A percentile compares a stretch with the other conserved stretches of the same genome.
These are phyloP conservation scores for Chrysochloris asiatica DNA, from an alignment of 2,113 vertebrate genomes.

Conservation along the genomic window DNA sequence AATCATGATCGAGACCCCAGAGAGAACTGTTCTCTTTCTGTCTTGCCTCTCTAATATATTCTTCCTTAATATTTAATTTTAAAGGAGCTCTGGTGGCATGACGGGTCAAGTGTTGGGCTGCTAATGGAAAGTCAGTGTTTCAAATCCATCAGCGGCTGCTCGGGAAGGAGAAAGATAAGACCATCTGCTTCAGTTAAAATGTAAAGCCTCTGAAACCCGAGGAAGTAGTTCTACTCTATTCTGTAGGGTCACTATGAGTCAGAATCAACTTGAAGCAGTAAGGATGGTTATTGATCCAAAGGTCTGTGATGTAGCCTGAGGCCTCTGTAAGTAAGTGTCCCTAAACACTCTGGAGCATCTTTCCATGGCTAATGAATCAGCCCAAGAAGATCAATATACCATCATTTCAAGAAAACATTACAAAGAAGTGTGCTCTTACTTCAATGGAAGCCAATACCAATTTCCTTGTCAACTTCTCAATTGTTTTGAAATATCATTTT, in stretches of 20 bases:
- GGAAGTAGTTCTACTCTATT: no score
- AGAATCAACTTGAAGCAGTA: no score
- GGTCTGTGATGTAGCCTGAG: background rate
- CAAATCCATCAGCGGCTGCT: no score
- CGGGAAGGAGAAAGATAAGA: no score
- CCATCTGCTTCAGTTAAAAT: no score
- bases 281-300: background rate
- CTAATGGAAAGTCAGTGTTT: no score
- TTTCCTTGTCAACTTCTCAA: constrained; percentile 2
- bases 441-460: background rate
- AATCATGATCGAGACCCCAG: background rate
- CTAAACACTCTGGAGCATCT: background rate
- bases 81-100: no score
- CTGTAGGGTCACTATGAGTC: no score
- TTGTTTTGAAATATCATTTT: constrained; percentile 14
- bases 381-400: background rate
- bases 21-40: background rate
- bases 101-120: no score
- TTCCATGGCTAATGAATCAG: constrained; percentile 12
- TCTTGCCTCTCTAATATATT: background rate
- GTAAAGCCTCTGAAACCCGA: no score
- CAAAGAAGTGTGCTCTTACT: background rate
- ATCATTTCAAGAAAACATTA: constrained; percentile 23
- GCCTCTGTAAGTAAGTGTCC: background rate
- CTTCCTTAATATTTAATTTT: background rate